Conservation (phyloP, 2,888 invertebrate genomes). For the Yponomeuta cagnagella region DNA sequence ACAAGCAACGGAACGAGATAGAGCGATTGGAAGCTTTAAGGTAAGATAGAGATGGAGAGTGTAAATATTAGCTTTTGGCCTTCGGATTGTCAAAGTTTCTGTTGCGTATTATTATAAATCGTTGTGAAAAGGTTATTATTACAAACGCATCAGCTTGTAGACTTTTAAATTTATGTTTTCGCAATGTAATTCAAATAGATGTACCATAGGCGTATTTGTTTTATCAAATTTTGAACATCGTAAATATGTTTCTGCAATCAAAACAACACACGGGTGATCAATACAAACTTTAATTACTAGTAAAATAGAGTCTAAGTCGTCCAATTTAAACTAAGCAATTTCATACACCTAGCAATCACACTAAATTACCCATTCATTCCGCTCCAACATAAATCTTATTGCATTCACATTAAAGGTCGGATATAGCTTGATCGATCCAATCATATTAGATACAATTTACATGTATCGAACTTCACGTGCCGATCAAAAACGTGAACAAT, state of each 20-base stretch:
- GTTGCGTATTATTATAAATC: neutral
- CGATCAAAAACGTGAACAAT: conserved; percentile 69
- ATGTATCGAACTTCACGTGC: conserved; percentile 24
- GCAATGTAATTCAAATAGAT: neutral
- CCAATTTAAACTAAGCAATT: neutral
- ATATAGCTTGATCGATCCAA: conserved; percentile 21
- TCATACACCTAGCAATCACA: neutral
- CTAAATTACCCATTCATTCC: neutral
- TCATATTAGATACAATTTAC: conserved; percentile 16
- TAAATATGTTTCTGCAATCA: too few relatives aligned
- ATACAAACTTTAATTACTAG: too few relatives aligned
- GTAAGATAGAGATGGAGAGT: conserved; percentile 30
- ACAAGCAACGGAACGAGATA: conserved; percentile 51
- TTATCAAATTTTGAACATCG: neutral
- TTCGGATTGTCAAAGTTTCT: neutral
- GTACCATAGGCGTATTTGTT: neutral
- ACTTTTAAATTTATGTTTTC: neutral
- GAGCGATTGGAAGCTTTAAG: conserved; percentile 27
- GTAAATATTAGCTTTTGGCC: neutral
- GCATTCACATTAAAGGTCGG: neutral
- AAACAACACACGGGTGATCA: too few relatives aligned
- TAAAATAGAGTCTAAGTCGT: neutral
- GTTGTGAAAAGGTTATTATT: neutral
- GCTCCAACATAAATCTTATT: neutral
- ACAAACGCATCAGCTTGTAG: neutral